phyloP scores from a whole-genome alignment of 1,140 invertebrate genomes.

The Bathynomus jamesi region DNA sequence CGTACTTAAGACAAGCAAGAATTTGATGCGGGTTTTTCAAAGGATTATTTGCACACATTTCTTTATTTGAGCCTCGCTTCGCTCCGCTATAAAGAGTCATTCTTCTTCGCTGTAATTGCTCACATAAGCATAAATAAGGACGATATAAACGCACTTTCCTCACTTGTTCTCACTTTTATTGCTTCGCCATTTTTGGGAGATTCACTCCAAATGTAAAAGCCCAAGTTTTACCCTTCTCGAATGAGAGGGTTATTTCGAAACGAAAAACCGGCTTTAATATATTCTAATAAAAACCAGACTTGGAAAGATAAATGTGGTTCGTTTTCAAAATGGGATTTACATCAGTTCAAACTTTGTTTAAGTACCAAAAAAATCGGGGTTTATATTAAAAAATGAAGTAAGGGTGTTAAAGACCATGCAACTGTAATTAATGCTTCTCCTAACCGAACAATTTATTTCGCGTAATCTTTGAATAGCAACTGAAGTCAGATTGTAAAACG shows the following conservation, averaged over 20 bases:
- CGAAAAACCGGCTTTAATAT: not conserved
- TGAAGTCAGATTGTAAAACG: no score
- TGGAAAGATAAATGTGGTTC: not conserved
- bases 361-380: not conserved
- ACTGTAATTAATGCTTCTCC: not conserved
- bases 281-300: not conserved
- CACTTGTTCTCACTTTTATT: not conserved
- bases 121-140: not conserved
- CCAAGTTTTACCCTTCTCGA: not conserved
- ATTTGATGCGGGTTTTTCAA: no score
- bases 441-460: not conserved
- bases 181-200: not conserved
- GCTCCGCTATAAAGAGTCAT: not conserved
- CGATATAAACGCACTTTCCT: not conserved
- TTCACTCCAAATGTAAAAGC: not conserved
- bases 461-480: no score
- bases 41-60: no score
- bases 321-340: not conserved
- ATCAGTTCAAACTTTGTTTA: not conserved
- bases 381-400: not conserved
- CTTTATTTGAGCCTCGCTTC: no score
- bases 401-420: no score
- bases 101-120: not conserved
- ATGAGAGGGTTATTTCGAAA: not conserved
- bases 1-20: no score